Percentiles rank a stretch among this genome's conserved stretches.
These are phyloP conservation scores for Drosophila bunnanda DNA, from an alignment of 2,888 invertebrate species.

Conservation along the genomic window DNA sequence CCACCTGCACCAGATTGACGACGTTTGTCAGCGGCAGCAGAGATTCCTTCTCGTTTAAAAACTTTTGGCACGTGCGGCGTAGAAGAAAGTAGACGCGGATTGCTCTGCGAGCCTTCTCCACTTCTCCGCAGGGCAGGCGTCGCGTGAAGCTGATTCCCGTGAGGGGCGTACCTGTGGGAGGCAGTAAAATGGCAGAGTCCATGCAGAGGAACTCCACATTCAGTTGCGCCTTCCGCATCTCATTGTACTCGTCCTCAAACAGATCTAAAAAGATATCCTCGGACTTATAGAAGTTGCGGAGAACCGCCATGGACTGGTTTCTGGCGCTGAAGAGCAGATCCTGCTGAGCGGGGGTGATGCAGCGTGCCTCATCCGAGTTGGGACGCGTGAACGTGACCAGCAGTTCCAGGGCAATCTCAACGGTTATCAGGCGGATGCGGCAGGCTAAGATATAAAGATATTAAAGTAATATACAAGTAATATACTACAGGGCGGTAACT, in stretches of 20 bases:
- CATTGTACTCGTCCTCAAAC: conserved; percentile 98
- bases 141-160: conserved; percentile 98
- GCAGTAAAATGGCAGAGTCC: conserved; percentile 97
- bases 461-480: too few species aligned
- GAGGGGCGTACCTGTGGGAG: conserved; percentile 97
- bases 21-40: conserved; percentile 96
- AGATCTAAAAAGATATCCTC: conserved; percentile 99
- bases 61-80: conserved; percentile 91
- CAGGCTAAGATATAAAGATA: conserved; percentile 86
- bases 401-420: conserved; percentile 94
- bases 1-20: conserved; percentile 94
- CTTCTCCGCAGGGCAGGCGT: conserved; percentile 97
- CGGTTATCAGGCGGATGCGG: conserved; percentile 95
- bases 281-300: conserved; percentile 97
- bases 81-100: conserved; percentile 97
- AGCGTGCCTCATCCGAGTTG: conserved; percentile 71
- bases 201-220: conserved; percentile 98
- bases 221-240: conserved; percentile 93
- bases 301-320: conserved; percentile 92
- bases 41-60: conserved; percentile 93
- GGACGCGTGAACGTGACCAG: conserved; percentile 88
- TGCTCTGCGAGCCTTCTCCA: conserved; percentile 93
- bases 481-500: background rate
- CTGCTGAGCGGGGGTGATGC: conserved; percentile 85
- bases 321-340: conserved; percentile 88